A percentile compares a stretch with the other conserved stretches of the same genome.
phyloP scores from a whole-genome alignment of 2,888 invertebrate species.

The Tetanocera ferruginea region DNA sequence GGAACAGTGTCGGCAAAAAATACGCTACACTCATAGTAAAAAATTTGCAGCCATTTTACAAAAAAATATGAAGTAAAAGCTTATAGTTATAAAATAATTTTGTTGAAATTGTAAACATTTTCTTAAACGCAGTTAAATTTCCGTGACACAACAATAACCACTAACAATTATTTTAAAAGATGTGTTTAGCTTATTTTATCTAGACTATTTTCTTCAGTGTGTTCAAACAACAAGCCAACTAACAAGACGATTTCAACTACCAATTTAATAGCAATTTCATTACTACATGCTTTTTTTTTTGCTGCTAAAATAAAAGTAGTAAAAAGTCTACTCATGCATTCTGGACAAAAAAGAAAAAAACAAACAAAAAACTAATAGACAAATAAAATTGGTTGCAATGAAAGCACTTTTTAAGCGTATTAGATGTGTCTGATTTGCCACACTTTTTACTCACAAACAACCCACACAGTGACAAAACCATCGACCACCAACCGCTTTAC shows the following conservation, averaged over 20 bases:
- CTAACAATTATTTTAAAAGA: too few relatives aligned
- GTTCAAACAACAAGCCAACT: too few relatives aligned
- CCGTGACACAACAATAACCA: too few relatives aligned
- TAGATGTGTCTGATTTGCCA: background rate
- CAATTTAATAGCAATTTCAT: slow-evolving; percentile 45
- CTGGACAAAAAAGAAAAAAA: background rate
- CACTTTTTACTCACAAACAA: background rate
- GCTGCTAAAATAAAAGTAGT: background rate
- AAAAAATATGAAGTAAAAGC: too few relatives aligned
- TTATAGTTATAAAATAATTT: too few relatives aligned
- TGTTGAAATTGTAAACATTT: too few relatives aligned
- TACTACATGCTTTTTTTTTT: slow-evolving; percentile 37
- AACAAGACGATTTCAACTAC: background rate
- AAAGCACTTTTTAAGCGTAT: background rate
- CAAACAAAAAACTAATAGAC: background rate
- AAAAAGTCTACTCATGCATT: background rate
- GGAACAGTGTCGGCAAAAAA: background rate
- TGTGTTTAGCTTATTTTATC: too few relatives aligned
- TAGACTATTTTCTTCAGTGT: too few relatives aligned
- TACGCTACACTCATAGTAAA: background rate
- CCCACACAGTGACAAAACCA: background rate
- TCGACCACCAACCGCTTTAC: slow-evolving; percentile 7
- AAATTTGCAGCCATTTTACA: background rate
- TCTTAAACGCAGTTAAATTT: too few relatives aligned
- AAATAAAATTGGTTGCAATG: background rate